phyloP scores from a whole-genome alignment of 2,888 invertebrate genomes.

The Pollenia labialis region DNA sequence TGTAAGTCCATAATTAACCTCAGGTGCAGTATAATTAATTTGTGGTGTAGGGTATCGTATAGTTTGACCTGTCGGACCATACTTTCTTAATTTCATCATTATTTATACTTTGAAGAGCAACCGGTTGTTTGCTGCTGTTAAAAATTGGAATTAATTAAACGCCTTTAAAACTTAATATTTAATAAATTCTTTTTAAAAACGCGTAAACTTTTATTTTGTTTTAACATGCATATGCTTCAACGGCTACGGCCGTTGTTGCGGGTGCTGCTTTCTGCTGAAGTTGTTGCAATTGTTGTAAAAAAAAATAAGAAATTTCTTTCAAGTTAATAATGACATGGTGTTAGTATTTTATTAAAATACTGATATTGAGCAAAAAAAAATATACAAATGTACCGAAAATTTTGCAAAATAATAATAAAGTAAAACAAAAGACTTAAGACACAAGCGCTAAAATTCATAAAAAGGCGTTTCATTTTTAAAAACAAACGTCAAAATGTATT shows the following conservation, averaged over 20 bases:
- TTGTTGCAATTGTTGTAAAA: constrained; percentile 44
- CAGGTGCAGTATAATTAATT: too few relatives aligned
- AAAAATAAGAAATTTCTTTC: constrained; percentile 57
- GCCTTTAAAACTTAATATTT: constrained; percentile 75
- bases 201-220: constrained; percentile 31
- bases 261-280: background rate
- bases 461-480: constrained; percentile 16
- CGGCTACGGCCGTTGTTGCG: background rate
- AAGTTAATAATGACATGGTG: constrained; percentile 71
- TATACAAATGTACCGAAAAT: background rate
- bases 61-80: too few relatives aligned
- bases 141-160: constrained; percentile 75
- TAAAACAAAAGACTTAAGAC: constrained; percentile 36
- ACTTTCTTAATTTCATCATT: background rate
- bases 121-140: constrained; percentile 68
- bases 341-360: constrained; percentile 74
- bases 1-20: too few relatives aligned
- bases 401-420: background rate
- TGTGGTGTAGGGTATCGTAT: too few relatives aligned
- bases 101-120: constrained; percentile 36
- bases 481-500: constrained; percentile 20
- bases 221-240: constrained; percentile 34
- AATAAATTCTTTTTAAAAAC: constrained; percentile 51
- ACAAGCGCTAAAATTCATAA: background rate
- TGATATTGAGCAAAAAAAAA: constrained; percentile 16